Evolutionary conservation across 2,113 vertebrate genomes (phyloP), one percentile per base, ranked within the genome.

Genomic region (Prunella fulvescens): DNA sequence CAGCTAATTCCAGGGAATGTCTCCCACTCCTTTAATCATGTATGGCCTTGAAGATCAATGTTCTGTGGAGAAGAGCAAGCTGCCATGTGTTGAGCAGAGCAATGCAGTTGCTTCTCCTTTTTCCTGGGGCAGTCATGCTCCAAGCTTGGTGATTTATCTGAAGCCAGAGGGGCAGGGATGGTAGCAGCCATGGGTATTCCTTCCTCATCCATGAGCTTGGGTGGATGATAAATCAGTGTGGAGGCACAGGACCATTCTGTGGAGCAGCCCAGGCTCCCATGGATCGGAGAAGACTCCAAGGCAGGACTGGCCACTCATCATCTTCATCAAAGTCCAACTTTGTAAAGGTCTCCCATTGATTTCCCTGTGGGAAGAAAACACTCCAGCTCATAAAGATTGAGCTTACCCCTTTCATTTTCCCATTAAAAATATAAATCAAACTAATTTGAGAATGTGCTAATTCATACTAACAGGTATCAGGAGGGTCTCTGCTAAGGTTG

Each of bases 211-310:
- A 0, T 19, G 47, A 2, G 1, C 31, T 29, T 72, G 45, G 62
- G 39, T 42, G 47, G 56, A 16, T 67, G 61, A 50, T 60, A n/a
- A 89, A 69, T 22, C 2, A 3, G 28, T 3, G 2, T 14, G 0
- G 0, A 72, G 57, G 40, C 7, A 13, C 2, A 4, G 56, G 44
- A 54, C 24, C 28, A 10, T 44, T 26, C 57, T 28, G 28, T 5
- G 4, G 80, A 73, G 35, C 44, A 73, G 58, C 9, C 33, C 45
- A 17, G 47, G 11, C 18, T 90, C 51, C 65, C 33, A 31, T 0
- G 0, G 45, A 20, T 31, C 1, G 0, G 24, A 85, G 40, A 12
- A 16, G 50, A 50, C 18, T 61, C 45, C 0, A 0, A 67, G 73
- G 31, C 61, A 84, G 50, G 26, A 71, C n/a, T 54, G 37, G 12